Percentiles rank a stretch among this genome's conserved stretches.
These are phyloP conservation scores for Oscheius onirici DNA, from an alignment of 2,888 invertebrate genomes.

Conservation along the genomic window DNA sequence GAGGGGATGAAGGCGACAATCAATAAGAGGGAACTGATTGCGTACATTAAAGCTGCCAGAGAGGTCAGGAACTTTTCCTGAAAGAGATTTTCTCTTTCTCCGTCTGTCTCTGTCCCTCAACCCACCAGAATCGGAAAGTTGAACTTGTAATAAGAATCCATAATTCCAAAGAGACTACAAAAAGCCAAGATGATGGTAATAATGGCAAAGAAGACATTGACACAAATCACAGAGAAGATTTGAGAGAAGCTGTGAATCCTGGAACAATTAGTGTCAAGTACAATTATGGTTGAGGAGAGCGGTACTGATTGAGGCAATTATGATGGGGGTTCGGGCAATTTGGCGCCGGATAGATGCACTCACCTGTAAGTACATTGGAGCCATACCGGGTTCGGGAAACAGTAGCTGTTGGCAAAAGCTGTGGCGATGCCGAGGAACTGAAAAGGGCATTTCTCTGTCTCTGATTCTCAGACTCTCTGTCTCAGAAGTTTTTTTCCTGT, in stretches of 20 bases:
- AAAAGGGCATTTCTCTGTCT: slow-evolving; percentile 3
- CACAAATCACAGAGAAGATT: slow-evolving; percentile 59
- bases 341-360: background rate
- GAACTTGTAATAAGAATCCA: slow-evolving; percentile 61
- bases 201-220: slow-evolving; percentile 57
- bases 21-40: slow-evolving; percentile 38
- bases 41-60: slow-evolving; percentile 47
- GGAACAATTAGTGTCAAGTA: slow-evolving; percentile 25
- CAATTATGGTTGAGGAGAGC: background rate
- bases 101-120: background rate
- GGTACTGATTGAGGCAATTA: slow-evolving; percentile 24
- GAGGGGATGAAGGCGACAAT: slow-evolving; percentile 37
- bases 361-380: slow-evolving; percentile 43
- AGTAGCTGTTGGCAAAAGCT: slow-evolving; percentile 48
- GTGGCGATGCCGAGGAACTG: slow-evolving; percentile 50
- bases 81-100: slow-evolving; percentile 27
- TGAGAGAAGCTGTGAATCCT: slow-evolving; percentile 54
- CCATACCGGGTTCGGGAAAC: slow-evolving; percentile 54
- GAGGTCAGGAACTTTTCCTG: slow-evolving; percentile 55
- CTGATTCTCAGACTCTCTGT: background rate
- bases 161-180: slow-evolving; percentile 53
- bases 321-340: background rate
- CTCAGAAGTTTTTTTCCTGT: background rate
- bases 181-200: slow-evolving; percentile 52
- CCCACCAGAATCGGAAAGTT: slow-evolving; percentile 60